Evolutionary conservation across 2,888 invertebrate genomes (phyloP), one percentile per base, ranked within the genome.

Genomic region (Pseudeuparius sepicola): DNA sequence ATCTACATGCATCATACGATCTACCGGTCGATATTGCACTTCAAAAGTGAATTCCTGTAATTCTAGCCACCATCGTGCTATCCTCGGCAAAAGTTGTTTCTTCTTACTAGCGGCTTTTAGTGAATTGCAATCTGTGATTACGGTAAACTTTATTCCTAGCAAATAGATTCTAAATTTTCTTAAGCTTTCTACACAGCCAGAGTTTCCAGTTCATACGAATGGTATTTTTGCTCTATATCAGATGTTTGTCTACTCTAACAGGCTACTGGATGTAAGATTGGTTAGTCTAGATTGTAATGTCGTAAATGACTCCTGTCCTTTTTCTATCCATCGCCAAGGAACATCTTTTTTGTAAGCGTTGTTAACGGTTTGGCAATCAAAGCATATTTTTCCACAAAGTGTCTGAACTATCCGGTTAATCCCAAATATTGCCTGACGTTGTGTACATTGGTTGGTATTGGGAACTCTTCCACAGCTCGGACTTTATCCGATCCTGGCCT

Each of bases 101-200:
- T 57, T 54, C 1, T 27, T 31, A 23, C 50, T 42, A 0, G 55
- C 47, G 0, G 47, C 34, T 20, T 49, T 52, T 2, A 56, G 24
- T 1, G 54, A 46, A 14, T 51, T 51, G 27, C 56, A 58, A 32
- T 61, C 61, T 1, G 52, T 56, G 0, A 50, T 35, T 2, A 55
- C 41, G 1, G 40, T 48, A 34, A 60, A 59, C 2, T 27, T n/a
- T 3, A 47, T 42, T 2, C 52, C 53, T 3, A 53, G 39, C 1
- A 60, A 26, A 36, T 59, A 60, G 1, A 46, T 46, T 7, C 56
- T 42, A 37, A 59, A 59, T 34, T 54, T 51, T 10, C 47, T 37
- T 2, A 59, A 23, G 6, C 50, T 44, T 31, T 45, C 50, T 0
- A 60, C 52, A 60, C 50, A 1, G 57, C 58, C n/a, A 61, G 40